phyloP scores from a whole-genome alignment of 2,113 vertebrate species.

The Nothoprocta perdicaria region DNA sequence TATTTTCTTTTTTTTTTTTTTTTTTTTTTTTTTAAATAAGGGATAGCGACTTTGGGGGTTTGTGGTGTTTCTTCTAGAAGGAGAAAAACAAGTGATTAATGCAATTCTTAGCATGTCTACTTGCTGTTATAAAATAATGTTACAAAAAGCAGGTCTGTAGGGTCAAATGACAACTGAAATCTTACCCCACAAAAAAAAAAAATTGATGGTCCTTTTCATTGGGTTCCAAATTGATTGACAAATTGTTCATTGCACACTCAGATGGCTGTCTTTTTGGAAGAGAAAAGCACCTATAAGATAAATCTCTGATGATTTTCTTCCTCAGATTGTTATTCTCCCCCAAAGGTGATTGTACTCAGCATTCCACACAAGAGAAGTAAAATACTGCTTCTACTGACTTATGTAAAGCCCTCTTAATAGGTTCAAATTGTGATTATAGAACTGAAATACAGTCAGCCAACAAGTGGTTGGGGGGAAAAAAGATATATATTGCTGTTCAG shows the following conservation, averaged over 20 bases:
- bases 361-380: slow-evolving; percentile 18
- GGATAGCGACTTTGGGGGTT: no score
- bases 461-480: slow-evolving; percentile 39
- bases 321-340: neutral
- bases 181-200: neutral
- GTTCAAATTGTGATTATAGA: slow-evolving; percentile 47
- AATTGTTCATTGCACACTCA: neutral
- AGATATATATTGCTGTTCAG: slow-evolving; percentile 12
- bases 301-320: slow-evolving; percentile 31
- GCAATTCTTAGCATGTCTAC: neutral
- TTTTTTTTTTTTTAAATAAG: no score
- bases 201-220: neutral
- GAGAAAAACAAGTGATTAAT: neutral
- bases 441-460: slow-evolving; percentile 36
- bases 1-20: neutral
- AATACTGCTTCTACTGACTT: slow-evolving; percentile 20
- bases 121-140: neutral
- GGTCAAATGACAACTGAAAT: neutral
- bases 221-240: neutral
- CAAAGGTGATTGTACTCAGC: neutral
- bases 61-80: no score
- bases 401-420: neutral
- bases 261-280: neutral
- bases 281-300: neutral
- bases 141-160: neutral